Evolutionary conservation across 1,140 invertebrate genomes (phyloP), one percentile per base, ranked within the genome.

Genomic region (Drosophila sturtevanti): DNA sequence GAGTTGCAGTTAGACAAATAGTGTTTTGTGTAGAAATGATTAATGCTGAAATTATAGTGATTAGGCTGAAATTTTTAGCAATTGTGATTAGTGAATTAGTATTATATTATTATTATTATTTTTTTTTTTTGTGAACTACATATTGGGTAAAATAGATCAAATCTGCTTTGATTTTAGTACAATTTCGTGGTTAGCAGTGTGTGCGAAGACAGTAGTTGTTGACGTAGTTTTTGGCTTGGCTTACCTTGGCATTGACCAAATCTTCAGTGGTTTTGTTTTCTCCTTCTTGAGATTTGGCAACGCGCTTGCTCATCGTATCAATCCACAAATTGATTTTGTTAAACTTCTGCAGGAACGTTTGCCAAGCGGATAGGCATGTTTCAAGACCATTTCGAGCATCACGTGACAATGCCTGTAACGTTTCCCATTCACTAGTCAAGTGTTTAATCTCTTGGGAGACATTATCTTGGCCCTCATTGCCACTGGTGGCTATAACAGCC

Each of bases 371-470:
- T n/a, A 97, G 93, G 81, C 97, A 98, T 87, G 96, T 95, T 16
- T 95, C 95, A 10, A 98, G 91, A 59, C 95, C 94, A 68, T 95
- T 95, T 77, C 96, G 95, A 0, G 95, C 95, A 79, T 98, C 96
- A 54, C 95, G 95, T 54, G 96, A 95, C 37, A 96, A 94, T n/a
- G 94, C 93, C 90, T 97, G 95, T 0, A 98, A 86, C n/a, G 95
- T 94, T 78, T 98, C 96, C 96, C 97, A 98, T 77, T 98, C 96
- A 37, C 94, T 93, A 75, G 96, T 96, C n/a, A 98, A 91, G 78
- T 97, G 96, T 62, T 96, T 95, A 10, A 97, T 95, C 89, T 98
- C 97, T 85, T 97, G 95, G 41, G 95, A 95, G 1, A 98, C 95
- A 16, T 93, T 93, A 67, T 98, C 97, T 91, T 97, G 96, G 12